These are phyloP conservation scores for Lasiommata megera DNA, from an alignment of 2,888 invertebrate species.

Conservation along the genomic window DNA sequence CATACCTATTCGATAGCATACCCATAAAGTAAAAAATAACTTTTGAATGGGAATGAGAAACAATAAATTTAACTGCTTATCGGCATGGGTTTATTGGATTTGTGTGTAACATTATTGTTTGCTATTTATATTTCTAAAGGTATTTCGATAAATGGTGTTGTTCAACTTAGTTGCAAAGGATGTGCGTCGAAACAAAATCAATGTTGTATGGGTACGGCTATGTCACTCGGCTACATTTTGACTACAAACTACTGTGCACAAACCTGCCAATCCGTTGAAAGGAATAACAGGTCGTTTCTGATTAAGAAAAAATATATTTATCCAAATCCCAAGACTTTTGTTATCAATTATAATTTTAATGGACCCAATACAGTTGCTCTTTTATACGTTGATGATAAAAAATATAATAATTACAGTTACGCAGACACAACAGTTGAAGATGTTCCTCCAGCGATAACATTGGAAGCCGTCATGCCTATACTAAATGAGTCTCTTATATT, in stretches of 20 bases:
- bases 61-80: neutral
- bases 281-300: neutral
- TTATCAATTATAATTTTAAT: conserved; percentile 1
- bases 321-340: conserved; percentile 21
- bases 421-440: conserved; percentile 44
- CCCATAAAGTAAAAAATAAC: neutral
- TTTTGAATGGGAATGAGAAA: too few relatives aligned
- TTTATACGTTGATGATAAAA: conserved; percentile 15
- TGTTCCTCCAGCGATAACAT: conserved; percentile 38
- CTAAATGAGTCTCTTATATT: conserved; percentile 34
- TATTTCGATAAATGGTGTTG: conserved; percentile 39
- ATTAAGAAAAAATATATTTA: conserved; percentile 18
- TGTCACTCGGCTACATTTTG: conserved; percentile 45
- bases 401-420: conserved; percentile 16
- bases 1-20: too few relatives aligned
- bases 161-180: conserved; percentile 42
- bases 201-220: conserved; percentile 51
- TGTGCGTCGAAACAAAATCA: conserved; percentile 32
- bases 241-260: conserved; percentile 54
- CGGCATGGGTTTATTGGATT: conserved; percentile 17
- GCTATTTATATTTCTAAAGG: conserved; percentile 20
- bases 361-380: conserved; percentile 24
- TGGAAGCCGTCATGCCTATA: conserved; percentile 43
- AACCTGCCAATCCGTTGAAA: conserved; percentile 41
- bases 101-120: conserved; percentile 11